A percentile compares a stretch with the other conserved stretches of the same genome.
These are phyloP conservation scores for Helicorthomorpha holstii DNA, from an alignment of 1,140 invertebrate genomes.

Conservation along the genomic window DNA sequence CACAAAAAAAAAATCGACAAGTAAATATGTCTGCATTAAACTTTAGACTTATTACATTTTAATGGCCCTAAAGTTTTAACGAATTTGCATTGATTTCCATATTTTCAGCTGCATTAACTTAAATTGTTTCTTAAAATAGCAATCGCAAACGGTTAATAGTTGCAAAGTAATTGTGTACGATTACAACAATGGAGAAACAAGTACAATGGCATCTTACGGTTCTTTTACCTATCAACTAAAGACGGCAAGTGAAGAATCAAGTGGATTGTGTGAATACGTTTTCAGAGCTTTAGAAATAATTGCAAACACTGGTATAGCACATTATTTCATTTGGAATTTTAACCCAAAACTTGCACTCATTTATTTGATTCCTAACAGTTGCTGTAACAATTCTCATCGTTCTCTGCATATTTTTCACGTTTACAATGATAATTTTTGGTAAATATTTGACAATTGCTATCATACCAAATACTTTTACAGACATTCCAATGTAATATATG, in stretches of 20 bases:
- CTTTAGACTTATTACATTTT: too few relatives aligned
- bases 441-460: too few relatives aligned
- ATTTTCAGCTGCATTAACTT: too few relatives aligned
- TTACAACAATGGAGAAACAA: constrained; percentile 17
- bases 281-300: constrained; percentile 51
- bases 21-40: too few relatives aligned
- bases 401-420: neutral
- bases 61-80: too few relatives aligned
- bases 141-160: neutral
- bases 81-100: too few relatives aligned
- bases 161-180: neutral
- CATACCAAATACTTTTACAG: too few relatives aligned
- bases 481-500: too few relatives aligned
- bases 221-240: constrained; percentile 61
- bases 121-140: neutral
- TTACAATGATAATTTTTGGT: neutral
- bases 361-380: too few relatives aligned
- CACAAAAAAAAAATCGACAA: too few relatives aligned
- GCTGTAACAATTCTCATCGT: neutral
- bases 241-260: constrained; percentile 61
- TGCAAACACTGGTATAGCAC: constrained; percentile 46
- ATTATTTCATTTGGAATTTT: too few relatives aligned
- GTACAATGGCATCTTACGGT: constrained; percentile 43
- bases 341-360: too few relatives aligned
- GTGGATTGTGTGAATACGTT: constrained; percentile 53